Conservation (phyloP, 2,888 invertebrate genomes). For the Drosophila sordidula region DNA sequence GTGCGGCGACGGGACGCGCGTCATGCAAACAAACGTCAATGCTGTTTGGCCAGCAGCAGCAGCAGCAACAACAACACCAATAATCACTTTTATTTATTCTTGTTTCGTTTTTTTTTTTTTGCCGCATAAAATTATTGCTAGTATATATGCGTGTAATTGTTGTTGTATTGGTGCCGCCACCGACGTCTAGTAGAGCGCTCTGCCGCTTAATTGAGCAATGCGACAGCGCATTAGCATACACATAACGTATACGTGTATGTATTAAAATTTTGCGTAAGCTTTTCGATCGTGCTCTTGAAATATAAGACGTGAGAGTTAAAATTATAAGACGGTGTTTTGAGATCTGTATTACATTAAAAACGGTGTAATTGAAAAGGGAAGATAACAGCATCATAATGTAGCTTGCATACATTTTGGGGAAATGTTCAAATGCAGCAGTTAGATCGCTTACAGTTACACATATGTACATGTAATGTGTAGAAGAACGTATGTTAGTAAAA, state of each 20-base stretch:
- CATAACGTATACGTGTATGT: slow-evolving; percentile 5
- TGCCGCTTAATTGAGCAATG: slow-evolving; percentile 38
- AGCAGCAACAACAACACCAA: slow-evolving; percentile 29
- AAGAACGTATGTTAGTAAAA: no score
- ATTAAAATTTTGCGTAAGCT: slow-evolving; percentile 25
- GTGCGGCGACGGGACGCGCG: slow-evolving; percentile 37
- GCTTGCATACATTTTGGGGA: background rate
- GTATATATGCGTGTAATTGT: slow-evolving; percentile 7
- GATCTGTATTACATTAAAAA: background rate
- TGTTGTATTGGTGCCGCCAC: slow-evolving; percentile 12
- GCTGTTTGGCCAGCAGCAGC: slow-evolving; percentile 35
- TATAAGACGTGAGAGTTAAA: slow-evolving; percentile 3
- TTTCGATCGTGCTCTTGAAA: slow-evolving; percentile 16
- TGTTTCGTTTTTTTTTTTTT: slow-evolving; percentile 35
- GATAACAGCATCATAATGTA: slow-evolving; percentile 3
- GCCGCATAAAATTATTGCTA: slow-evolving; percentile 54
- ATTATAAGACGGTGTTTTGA: background rate
- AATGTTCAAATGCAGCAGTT: no score
- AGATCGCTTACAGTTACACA: no score
- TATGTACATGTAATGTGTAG: background rate
- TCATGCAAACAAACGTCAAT: slow-evolving; percentile 72
- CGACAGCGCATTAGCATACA: slow-evolving; percentile 30
- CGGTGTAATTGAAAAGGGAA: no score
- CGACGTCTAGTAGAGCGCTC: slow-evolving; percentile 8
- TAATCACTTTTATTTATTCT: slow-evolving; percentile 47